Percentiles rank a stretch among this genome's conserved stretches.
Conservation (phyloP, 2,113 vertebrate species). For the Tapirus terrestris region DNA sequence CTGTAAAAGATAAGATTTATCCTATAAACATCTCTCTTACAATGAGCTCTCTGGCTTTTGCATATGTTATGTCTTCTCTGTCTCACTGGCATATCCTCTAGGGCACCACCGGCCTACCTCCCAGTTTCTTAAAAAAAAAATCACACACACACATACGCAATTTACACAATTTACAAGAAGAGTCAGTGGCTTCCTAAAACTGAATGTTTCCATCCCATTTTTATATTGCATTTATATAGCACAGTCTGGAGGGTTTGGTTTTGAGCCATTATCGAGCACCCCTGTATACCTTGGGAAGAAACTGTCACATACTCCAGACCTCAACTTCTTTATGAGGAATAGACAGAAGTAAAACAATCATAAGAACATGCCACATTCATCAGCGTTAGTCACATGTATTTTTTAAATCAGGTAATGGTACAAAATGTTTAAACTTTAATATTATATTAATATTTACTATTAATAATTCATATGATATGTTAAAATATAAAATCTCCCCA, state of each 20-base stretch:
- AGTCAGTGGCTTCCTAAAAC: not conserved
- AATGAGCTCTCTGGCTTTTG: slow-evolving; percentile 60
- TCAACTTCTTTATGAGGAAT: not conserved
- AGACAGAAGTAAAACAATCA: not conserved
- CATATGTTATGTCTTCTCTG: not conserved
- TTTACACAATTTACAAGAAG: not conserved
- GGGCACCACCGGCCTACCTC: not conserved
- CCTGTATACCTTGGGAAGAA: not conserved
- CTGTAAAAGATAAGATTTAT: slow-evolving; percentile 68
- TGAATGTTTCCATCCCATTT: not conserved
- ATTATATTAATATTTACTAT: slow-evolving; percentile 36
- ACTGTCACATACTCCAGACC: not conserved
- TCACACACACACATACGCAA: not conserved
- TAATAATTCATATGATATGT: not conserved
- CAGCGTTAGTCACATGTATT: not conserved
- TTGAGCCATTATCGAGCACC: not conserved
- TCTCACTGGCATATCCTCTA: slow-evolving; percentile 21
- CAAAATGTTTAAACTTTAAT: slow-evolving; percentile 32
- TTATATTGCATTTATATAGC: not conserved
- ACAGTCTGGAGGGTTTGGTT: not conserved
- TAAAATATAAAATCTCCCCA: slow-evolving; percentile 49
- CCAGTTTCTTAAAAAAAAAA: slow-evolving; percentile 1
- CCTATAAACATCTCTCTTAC: slow-evolving; percentile 51
- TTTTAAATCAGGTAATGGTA: slow-evolving; percentile 47
- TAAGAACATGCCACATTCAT: not conserved